A percentile compares a stretch with the other conserved stretches of the same genome.
These are phyloP conservation scores for Cotesia vestalis DNA, from an alignment of 1,140 invertebrate genomes.

Conservation along the genomic window DNA sequence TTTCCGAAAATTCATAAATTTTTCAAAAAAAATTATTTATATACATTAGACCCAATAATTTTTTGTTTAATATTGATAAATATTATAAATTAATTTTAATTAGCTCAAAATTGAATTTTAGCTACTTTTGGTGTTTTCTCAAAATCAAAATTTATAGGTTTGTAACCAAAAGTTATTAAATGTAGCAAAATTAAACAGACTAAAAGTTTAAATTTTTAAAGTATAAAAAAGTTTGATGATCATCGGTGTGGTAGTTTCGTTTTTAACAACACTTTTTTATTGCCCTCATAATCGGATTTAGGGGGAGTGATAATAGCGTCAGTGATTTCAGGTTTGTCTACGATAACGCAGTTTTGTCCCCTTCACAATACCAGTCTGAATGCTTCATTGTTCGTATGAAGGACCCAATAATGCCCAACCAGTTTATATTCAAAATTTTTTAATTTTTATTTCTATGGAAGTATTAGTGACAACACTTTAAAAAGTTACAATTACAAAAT, in stretches of 20 bases:
- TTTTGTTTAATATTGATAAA: no score
- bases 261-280: slow-evolving; percentile 54
- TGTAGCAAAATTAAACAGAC: no score
- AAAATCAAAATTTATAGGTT: no score
- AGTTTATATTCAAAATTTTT: slow-evolving; percentile 45
- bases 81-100: no score
- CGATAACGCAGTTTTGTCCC: slow-evolving; percentile 59
- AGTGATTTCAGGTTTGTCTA: slow-evolving; percentile 64
- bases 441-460: not conserved
- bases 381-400: slow-evolving; percentile 57
- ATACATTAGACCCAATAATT: no score
- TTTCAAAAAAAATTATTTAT: no score
- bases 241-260: slow-evolving; percentile 18
- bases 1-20: no score
- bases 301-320: slow-evolving; percentile 53
- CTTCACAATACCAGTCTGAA: slow-evolving; percentile 55
- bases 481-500: no score
- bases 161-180: no score
- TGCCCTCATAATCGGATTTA: slow-evolving; percentile 60
- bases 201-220: not conserved
- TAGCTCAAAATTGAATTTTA: no score
- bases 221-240: not conserved
- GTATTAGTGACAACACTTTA: no score
- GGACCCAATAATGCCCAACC: slow-evolving; percentile 55
- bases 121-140: no score